phyloP scores from a whole-genome alignment of 2,888 invertebrate genomes.

The Lasioglossum villosulum region DNA sequence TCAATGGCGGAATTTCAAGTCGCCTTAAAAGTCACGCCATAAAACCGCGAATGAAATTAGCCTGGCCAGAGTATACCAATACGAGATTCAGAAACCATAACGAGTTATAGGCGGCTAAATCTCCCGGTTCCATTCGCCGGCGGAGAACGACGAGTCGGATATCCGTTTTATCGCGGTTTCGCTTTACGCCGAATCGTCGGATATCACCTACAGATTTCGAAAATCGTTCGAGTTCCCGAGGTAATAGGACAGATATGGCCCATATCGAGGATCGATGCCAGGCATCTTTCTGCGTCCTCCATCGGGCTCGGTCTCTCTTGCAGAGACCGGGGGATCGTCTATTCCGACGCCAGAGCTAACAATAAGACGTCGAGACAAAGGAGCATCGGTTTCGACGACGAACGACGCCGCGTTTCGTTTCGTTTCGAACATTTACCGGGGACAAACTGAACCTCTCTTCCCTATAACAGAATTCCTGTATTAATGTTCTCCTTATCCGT shows the following conservation, averaged over 20 bases:
- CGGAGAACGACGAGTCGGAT: slow-evolving; percentile 19
- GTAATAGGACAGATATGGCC: slow-evolving; percentile 63
- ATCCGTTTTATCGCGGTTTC: slow-evolving; percentile 49
- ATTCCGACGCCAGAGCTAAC: slow-evolving; percentile 24
- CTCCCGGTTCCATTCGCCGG: slow-evolving; percentile 15
- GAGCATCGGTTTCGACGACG: slow-evolving; percentile 27
- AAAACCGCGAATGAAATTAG: slow-evolving; percentile 28
- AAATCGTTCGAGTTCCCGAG: slow-evolving; percentile 43
- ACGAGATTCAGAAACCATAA: slow-evolving; percentile 42
- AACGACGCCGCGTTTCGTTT: slow-evolving; percentile 3
- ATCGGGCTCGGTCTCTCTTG: slow-evolving; percentile 15
- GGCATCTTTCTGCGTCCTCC: slow-evolving; percentile 37
- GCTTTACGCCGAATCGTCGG: slow-evolving; percentile 27
- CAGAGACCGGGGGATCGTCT: background rate
- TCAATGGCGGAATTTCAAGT: background rate
- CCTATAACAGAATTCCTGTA: background rate
- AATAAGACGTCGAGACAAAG: slow-evolving; percentile 26
- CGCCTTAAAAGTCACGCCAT: background rate
- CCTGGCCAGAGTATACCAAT: background rate
- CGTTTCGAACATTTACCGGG: slow-evolving; percentile 26
- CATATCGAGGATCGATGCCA: slow-evolving; percentile 60
- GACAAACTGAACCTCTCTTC: background rate
- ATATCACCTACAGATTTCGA: slow-evolving; percentile 58
- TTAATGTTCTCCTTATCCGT: background rate
- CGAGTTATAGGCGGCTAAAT: slow-evolving; percentile 37